phyloP scores from a whole-genome alignment of 2,888 invertebrate genomes.

The Anoplius nigerrimus region DNA sequence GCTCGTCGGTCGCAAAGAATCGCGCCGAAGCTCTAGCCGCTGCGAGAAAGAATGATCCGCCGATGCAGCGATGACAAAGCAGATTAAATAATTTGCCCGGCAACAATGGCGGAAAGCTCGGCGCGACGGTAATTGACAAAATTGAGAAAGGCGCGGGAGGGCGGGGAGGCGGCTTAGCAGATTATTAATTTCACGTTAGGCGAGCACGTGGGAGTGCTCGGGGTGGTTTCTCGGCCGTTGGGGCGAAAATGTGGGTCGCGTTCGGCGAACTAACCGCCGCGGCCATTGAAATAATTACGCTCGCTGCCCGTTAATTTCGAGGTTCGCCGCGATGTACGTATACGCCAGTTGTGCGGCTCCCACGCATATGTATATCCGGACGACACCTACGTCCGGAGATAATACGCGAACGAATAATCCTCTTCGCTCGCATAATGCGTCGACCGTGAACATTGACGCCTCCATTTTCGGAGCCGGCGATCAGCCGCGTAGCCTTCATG shows the following conservation, averaged over 20 bases:
- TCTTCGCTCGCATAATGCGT: constrained; percentile 33
- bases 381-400: constrained; percentile 15
- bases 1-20: too few species aligned
- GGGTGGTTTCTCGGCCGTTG: constrained; percentile 15
- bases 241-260: constrained; percentile 60
- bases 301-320: constrained; percentile 72
- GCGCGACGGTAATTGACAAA: too few species aligned
- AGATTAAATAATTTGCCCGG: too few species aligned
- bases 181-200: constrained; percentile 47
- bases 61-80: too few species aligned
- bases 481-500: too few species aligned
- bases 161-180: constrained; percentile 18
- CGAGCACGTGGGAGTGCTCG: background rate
- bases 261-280: constrained; percentile 52
- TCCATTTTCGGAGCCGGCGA: too few species aligned
- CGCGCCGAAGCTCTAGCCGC: too few species aligned
- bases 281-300: constrained; percentile 72
- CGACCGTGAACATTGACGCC: background rate
- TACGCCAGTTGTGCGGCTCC: constrained; percentile 38
- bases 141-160: background rate
- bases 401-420: constrained; percentile 35
- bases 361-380: constrained; percentile 34
- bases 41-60: too few species aligned
- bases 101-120: too few species aligned
- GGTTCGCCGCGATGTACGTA: constrained; percentile 61